These are phyloP conservation scores for Prolemur simus DNA, from an alignment of 2,113 vertebrate species.

Conservation along the genomic window DNA sequence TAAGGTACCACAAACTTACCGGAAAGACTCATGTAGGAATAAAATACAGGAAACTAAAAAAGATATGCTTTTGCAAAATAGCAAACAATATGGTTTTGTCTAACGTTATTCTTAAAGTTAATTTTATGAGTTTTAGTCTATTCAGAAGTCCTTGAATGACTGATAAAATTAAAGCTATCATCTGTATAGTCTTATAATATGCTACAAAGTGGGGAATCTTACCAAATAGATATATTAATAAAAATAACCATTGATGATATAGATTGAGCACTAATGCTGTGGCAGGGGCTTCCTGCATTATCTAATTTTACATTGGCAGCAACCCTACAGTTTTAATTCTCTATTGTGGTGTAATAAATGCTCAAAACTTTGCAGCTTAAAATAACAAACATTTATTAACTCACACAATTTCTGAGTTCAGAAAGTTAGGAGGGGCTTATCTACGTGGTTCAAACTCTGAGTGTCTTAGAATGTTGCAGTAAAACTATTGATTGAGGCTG, in stretches of 20 bases:
- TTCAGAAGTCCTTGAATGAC: not conserved
- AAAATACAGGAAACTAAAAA: not conserved
- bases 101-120: not conserved
- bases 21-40: not conserved
- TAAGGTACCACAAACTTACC: conserved; percentile 7
- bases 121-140: not conserved
- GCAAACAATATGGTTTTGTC: not conserved
- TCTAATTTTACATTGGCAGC: not conserved
- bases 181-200: not conserved
- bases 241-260: not conserved
- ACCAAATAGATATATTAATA: not conserved
- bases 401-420: not conserved
- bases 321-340: not conserved
- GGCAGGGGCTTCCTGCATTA: not conserved
- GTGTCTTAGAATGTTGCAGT: not conserved
- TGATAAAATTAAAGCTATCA: not conserved
- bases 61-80: not conserved
- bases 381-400: not conserved
- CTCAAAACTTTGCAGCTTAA: not conserved
- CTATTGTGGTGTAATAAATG: not conserved
- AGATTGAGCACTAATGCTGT: not conserved
- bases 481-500: not conserved
- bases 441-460: not conserved
- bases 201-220: not conserved
- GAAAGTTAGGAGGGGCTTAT: not conserved